Evolutionary conservation across 2,797 vertebrate species (phyloP).

Genomic region (Eulemur coronatus): DNA sequence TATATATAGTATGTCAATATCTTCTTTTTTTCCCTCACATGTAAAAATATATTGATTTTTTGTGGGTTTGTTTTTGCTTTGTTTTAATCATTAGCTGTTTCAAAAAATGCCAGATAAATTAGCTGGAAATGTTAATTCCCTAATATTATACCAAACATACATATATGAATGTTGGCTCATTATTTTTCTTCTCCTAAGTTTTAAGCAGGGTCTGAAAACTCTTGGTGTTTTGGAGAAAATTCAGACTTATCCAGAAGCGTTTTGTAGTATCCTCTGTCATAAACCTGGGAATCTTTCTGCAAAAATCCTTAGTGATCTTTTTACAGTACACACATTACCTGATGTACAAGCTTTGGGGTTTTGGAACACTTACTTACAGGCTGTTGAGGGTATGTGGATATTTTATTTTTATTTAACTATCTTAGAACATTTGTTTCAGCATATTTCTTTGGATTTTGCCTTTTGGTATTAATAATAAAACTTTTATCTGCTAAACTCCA

Average conservation of each 20-base stretch:
- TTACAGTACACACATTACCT: constrained; percentile 84
- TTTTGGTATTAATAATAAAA: constrained; percentile 25
- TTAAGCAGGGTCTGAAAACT: constrained; percentile 92
- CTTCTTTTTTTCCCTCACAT: background rate
- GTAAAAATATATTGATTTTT: background rate
- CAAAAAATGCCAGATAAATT: constrained; percentile 33
- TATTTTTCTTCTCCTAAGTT: constrained; percentile 83
- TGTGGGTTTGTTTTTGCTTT: background rate
- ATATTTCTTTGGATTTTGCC: constrained; percentile 24
- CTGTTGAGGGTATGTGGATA: constrained; percentile 90
- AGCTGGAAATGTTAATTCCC: constrained; percentile 9
- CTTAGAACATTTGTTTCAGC: background rate
- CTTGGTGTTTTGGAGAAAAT: constrained; percentile 93
- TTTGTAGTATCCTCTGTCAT: constrained; percentile 88
- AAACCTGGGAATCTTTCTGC: constrained; percentile 86
- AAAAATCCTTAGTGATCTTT: constrained; percentile 85
- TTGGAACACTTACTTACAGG: constrained; percentile 92
- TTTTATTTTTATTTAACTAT: constrained; percentile 57
- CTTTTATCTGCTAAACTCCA: background rate
- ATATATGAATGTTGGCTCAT: background rate
- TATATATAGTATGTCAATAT: background rate
- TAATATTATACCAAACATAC: constrained; percentile 1
- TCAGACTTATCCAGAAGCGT: constrained; percentile 88
- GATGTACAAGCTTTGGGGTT: constrained; percentile 82
- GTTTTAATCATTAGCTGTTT: background rate